These are phyloP conservation scores for Gobionotothen gibberifrons DNA, from an alignment of 2,797 vertebrate species.

Conservation along the genomic window DNA sequence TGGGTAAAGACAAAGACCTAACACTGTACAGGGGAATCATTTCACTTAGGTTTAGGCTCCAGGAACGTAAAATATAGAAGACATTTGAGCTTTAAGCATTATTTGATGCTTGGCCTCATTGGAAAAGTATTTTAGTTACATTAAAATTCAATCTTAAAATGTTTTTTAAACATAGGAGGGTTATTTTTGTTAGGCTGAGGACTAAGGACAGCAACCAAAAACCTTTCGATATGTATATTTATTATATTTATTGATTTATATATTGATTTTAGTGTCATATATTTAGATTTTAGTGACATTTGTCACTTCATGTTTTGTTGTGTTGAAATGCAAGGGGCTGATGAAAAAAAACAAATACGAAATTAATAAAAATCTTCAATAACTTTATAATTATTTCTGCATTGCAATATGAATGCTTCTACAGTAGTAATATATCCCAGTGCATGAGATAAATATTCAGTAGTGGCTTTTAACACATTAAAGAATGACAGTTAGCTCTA, in stretches of 20 bases:
- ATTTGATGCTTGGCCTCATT: neutral
- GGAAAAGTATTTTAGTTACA: neutral
- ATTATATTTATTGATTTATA: neutral
- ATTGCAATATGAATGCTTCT: neutral
- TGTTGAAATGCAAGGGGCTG: neutral
- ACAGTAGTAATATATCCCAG: neutral
- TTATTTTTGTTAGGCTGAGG: neutral
- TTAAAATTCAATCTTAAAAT: neutral
- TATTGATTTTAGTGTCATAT: neutral
- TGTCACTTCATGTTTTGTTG: neutral
- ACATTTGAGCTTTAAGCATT: neutral
- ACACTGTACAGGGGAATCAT: neutral
- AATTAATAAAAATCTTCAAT: neutral
- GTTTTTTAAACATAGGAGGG: neutral
- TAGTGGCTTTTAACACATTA: neutral
- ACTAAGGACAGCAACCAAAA: neutral
- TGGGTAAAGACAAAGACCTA: neutral
- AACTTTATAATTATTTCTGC: no score
- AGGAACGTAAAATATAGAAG: slow-evolving; percentile 1
- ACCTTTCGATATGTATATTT: neutral
- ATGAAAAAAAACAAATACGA: neutral
- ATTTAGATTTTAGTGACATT: neutral
- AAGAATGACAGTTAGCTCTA: slow-evolving; percentile 16
- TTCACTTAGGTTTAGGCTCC: neutral
- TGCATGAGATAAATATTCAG: neutral